Percentiles rank a stretch among this genome's conserved stretches.
phyloP scores from a whole-genome alignment of 2,888 invertebrate species.

The Fissipunctia ypsillon region DNA sequence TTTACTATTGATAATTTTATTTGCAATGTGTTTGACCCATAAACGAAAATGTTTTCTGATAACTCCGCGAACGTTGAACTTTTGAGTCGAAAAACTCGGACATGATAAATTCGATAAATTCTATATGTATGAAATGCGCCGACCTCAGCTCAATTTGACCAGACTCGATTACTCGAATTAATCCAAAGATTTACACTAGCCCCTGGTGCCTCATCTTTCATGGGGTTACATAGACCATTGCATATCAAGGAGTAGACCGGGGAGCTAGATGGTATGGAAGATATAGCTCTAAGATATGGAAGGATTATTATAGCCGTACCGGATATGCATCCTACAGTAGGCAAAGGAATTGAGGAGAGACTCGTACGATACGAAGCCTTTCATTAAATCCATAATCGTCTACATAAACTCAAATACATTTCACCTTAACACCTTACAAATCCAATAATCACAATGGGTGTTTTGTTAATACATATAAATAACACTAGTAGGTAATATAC shows the following conservation, averaged over 20 bases:
- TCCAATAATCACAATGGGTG: constrained; percentile 36
- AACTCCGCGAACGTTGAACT: constrained; percentile 25
- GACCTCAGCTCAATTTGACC: no score
- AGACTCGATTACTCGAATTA: no score
- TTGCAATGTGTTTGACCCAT: constrained; percentile 31
- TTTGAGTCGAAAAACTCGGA: neutral
- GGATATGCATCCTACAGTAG: no score
- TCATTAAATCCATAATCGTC: neutral
- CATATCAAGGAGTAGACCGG: no score
- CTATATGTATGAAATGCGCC: no score
- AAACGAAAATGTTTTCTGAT: neutral
- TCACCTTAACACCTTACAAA: constrained; percentile 1
- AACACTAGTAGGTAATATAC: constrained; percentile 12
- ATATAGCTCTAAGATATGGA: no score
- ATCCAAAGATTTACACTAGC: no score
- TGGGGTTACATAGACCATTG: no score
- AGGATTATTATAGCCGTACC: no score
- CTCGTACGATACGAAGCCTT: neutral
- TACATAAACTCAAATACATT: neutral
- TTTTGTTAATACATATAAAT: constrained; percentile 38
- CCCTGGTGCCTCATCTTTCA: no score
- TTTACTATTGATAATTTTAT: constrained; percentile 35
- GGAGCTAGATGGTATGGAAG: no score
- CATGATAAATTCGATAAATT: constrained; percentile 17
- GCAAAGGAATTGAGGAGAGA: no score